Percentiles rank a stretch among this genome's conserved stretches.
These are phyloP conservation scores for Benitochromis conjunctus DNA, from an alignment of 2,113 vertebrate species.

Conservation along the genomic window DNA sequence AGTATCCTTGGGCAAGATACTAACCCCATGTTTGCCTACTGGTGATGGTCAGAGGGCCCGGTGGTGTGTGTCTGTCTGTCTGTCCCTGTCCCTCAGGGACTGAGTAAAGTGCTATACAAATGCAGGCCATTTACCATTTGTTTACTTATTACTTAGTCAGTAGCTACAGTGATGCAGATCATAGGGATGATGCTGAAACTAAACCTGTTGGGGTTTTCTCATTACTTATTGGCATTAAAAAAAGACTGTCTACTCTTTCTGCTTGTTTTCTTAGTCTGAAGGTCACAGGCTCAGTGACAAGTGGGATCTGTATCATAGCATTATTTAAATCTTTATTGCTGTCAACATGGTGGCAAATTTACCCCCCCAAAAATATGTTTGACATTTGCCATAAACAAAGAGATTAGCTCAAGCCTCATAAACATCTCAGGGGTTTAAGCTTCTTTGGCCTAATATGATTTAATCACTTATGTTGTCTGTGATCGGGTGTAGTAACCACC, in stretches of 20 bases:
- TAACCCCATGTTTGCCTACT: too few relatives aligned
- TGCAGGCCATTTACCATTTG: too few relatives aligned
- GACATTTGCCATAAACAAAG: constrained; percentile 8
- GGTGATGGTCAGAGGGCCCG: too few relatives aligned
- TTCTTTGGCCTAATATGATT: constrained; percentile 8
- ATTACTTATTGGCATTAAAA: not conserved
- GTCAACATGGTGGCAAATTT: not conserved
- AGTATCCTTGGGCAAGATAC: too few relatives aligned
- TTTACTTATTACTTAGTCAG: not conserved
- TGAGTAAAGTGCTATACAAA: too few relatives aligned
- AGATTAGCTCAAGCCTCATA: not conserved
- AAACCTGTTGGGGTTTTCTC: not conserved
- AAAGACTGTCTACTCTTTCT: not conserved
- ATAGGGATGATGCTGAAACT: not conserved
- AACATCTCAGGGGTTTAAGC: constrained; percentile 7
- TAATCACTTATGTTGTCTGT: not conserved
- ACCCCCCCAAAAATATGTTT: not conserved
- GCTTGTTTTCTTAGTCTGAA: not conserved
- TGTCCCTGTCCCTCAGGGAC: too few relatives aligned
- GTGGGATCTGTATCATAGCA: not conserved
- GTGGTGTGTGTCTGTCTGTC: too few relatives aligned
- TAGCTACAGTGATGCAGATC: not conserved
- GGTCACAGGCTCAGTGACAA: not conserved
- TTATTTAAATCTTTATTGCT: not conserved
- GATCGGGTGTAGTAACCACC: not conserved